Evolutionary conservation across 1,140 invertebrate species (phyloP).

Genomic region (Holotrichia oblita): DNA sequence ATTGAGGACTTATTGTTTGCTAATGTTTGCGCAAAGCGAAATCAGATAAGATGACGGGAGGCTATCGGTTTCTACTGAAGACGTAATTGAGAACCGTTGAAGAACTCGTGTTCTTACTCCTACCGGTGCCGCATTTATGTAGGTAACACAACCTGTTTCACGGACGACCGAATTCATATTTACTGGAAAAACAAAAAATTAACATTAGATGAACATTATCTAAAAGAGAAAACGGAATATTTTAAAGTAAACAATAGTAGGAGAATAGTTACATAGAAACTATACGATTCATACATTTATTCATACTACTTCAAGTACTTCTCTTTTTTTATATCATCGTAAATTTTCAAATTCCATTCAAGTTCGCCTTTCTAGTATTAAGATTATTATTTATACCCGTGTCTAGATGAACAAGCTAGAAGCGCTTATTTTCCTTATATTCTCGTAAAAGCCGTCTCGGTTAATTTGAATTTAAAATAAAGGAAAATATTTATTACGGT

Average conservation of each 20-base stretch:
- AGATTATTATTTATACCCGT: not conserved
- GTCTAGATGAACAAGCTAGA: not conserved
- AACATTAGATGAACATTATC: not conserved
- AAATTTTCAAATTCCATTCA: not conserved
- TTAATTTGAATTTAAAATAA: conserved; percentile 37
- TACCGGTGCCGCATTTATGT: not conserved
- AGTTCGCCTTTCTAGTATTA: not conserved
- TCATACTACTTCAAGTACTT: not conserved
- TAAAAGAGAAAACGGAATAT: not conserved
- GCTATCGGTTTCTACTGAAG: conserved; percentile 2
- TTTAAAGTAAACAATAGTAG: not conserved
- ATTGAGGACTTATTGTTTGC: conserved; percentile 42
- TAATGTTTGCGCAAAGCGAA: conserved; percentile 32
- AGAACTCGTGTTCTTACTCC: conserved; percentile 9
- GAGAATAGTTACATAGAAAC: no score
- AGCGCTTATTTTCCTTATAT: not conserved
- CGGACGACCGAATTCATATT: not conserved
- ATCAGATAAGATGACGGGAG: conserved; percentile 15
- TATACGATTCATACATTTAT: conserved; percentile 20
- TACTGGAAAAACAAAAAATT: conserved; percentile 25
- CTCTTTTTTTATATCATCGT: conserved; percentile 15
- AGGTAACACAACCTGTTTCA: conserved; percentile 15
- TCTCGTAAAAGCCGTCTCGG: conserved; percentile 1
- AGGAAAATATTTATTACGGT: conserved; percentile 32
- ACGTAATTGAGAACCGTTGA: conserved; percentile 9